A percentile compares a stretch with the other conserved stretches of the same genome.
These are phyloP conservation scores for Malurus melanocephalus DNA, from an alignment of 2,113 vertebrate species.

Conservation along the genomic window DNA sequence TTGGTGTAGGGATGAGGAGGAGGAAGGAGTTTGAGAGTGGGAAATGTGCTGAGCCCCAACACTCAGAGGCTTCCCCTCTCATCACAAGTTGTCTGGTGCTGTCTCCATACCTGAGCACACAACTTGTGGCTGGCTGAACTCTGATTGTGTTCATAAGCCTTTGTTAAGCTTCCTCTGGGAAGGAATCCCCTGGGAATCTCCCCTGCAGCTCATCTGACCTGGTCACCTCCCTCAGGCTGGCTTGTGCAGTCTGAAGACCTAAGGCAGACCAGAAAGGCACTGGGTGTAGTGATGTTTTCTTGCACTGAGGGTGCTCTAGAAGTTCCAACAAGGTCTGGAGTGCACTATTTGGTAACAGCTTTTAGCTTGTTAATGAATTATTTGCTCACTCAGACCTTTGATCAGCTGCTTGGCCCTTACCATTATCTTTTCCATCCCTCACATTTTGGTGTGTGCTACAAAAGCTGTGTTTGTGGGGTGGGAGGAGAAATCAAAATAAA, in stretches of 20 bases:
- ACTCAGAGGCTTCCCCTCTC: neutral
- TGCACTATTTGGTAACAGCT: neutral
- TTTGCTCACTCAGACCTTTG: neutral
- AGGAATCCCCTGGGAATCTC: neutral
- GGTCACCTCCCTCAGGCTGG: neutral
- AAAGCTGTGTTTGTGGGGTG: neutral
- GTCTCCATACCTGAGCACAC: neutral
- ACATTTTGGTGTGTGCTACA: neutral
- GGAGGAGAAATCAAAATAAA: neutral
- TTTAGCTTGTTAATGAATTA: neutral
- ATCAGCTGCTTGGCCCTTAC: neutral
- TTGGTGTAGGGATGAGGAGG: neutral
- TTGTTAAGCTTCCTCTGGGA: neutral
- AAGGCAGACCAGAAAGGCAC: neutral
- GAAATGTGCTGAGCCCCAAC: neutral
- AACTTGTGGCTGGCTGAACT: neutral
- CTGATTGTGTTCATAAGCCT: neutral
- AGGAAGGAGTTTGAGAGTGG: neutral
- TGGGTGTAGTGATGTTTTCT: neutral
- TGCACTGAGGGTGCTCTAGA: neutral
- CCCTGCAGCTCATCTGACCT: neutral
- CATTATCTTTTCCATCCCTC: neutral
- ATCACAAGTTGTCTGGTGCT: neutral
- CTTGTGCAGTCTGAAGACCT: neutral
- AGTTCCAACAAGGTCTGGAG: neutral